Percentiles rank a stretch among this genome's conserved stretches.
These are phyloP conservation scores for Pyrgilauda ruficollis DNA, from an alignment of 2,113 vertebrate species.

Conservation along the genomic window DNA sequence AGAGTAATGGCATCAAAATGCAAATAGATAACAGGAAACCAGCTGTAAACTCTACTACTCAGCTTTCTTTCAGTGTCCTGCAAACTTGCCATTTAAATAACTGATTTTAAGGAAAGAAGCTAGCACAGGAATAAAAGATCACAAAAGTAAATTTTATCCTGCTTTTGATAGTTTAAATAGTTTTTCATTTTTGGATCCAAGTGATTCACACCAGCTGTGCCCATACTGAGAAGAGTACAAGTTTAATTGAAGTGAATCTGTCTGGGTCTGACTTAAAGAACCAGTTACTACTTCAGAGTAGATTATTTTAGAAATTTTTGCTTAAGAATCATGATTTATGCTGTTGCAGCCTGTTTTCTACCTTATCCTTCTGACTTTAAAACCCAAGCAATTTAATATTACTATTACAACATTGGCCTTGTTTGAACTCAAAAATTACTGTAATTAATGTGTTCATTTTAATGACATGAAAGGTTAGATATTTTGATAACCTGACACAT, in stretches of 20 bases:
- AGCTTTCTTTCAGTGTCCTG: not conserved
- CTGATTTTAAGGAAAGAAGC: not conserved
- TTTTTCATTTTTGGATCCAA: not conserved
- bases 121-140: not conserved
- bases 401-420: not conserved
- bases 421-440: not conserved
- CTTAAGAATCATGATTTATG: not conserved
- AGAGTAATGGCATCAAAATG: conserved; percentile 25
- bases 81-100: not conserved
- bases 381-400: not conserved
- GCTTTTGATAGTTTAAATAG: not conserved
- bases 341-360: not conserved
- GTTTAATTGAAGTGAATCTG: not conserved
- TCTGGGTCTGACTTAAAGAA: not conserved
- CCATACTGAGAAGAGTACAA: not conserved
- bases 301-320: not conserved
- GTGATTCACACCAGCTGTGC: not conserved
- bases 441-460: not conserved
- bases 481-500: not conserved
- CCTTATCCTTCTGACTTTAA: not conserved
- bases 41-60: not conserved
- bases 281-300: not conserved
- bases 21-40: conserved; percentile 18
- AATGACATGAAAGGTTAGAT: not conserved
- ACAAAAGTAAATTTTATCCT: not conserved